Evolutionary conservation across 2,888 invertebrate species (phyloP), one percentile per base, ranked within the genome.

Genomic region (Parascotia fuliginaria): DNA sequence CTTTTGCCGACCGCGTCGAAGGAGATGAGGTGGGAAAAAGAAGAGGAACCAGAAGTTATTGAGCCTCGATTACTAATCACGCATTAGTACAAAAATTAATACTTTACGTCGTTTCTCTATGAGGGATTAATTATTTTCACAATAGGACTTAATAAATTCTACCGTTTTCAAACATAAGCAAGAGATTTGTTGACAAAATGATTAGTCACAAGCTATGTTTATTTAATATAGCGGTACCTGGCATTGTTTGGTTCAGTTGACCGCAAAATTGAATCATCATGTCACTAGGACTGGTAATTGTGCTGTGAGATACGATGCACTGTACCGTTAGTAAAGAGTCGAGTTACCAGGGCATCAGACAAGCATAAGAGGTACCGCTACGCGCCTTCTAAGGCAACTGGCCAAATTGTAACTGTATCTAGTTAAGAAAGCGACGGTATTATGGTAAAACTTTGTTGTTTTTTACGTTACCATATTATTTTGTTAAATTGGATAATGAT

Each of bases 401-500:
- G 73, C 81, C 81, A 78, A 86, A 86, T 80, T 81, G 81, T 89
- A 89, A 89, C 89, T 87, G 89, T 88, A 83, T 73, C 79, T 75
- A 76, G 64, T 63, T 65, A 67, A 56, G 55, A 46, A 61, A 67
- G 55, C 66, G 57, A 59, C 57, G 54, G 65, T 61, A 67, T 55
- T 63, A 52, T 62, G 55, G 57, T 53, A 14, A 59, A 53, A 64
- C 74, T n/a, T n/a, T n/a, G n/a, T 74, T 70, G 73, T 73, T 70
- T 75, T 75, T 69, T 55, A 66, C 68, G 65, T 65, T n/a, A n/a
- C n/a, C n/a, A n/a, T n/a, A n/a, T n/a, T n/a, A n/a, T n/a, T n/a
- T n/a, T n/a, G n/a, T n/a, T n/a, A n/a, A n/a, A n/a, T n/a, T n/a
- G n/a, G n/a, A n/a, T n/a, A n/a, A n/a, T n/a, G n/a, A n/a, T n/a